These are phyloP conservation scores for Acleris sparsana DNA, from an alignment of 2,888 invertebrate genomes.

Conservation along the genomic window DNA sequence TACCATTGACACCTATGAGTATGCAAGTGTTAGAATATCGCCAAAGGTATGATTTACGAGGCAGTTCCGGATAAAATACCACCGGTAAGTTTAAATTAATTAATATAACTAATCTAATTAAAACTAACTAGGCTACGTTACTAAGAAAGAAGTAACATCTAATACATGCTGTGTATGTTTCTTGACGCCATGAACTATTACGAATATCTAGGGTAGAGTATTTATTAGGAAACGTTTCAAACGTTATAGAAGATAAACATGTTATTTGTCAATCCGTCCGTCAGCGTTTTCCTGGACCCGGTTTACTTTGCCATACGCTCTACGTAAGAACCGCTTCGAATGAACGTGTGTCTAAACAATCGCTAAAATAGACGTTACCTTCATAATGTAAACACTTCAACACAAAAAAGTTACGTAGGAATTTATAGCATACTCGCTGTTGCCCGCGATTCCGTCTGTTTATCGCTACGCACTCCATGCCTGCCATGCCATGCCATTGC, in stretches of 20 bases:
- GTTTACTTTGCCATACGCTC: not conserved
- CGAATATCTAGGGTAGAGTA: not conserved
- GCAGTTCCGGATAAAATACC: slow-evolving; percentile 48
- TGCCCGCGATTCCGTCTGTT: no score
- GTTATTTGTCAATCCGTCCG: slow-evolving; percentile 28
- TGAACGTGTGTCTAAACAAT: slow-evolving; percentile 66
- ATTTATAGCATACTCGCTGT: not conserved
- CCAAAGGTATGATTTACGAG: slow-evolving; percentile 43
- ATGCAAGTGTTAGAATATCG: not conserved
- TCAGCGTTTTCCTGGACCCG: slow-evolving; percentile 1
- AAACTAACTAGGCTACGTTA: no score
- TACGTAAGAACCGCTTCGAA: slow-evolving; percentile 41
- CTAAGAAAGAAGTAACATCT: no score
- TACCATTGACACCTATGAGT: not conserved
- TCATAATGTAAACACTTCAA: slow-evolving; percentile 48
- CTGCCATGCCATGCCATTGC: no score
- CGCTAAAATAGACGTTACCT: slow-evolving; percentile 58
- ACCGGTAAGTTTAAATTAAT: slow-evolving; percentile 45
- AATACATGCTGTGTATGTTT: not conserved
- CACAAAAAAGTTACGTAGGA: slow-evolving; percentile 3
- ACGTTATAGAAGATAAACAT: slow-evolving; percentile 9
- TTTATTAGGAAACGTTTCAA: slow-evolving; percentile 16
- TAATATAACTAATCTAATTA: no score
- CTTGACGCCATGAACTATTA: not conserved
- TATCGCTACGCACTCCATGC: no score